Base-by-base conservation (phyloP, 2,113 vertebrate species). In the Lates calcarifer region DNA sequence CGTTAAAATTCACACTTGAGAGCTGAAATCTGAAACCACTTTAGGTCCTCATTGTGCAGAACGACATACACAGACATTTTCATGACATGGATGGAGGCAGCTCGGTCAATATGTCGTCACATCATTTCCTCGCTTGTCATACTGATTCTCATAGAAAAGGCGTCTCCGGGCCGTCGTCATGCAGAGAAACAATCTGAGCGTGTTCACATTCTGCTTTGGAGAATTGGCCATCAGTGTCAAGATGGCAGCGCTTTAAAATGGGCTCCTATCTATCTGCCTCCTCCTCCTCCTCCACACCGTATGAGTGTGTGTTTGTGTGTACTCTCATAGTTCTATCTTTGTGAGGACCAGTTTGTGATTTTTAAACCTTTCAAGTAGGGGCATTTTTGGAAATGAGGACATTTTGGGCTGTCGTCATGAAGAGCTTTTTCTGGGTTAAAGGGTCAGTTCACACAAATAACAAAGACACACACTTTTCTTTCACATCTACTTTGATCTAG, bases 221-320 rank as follows among this genome's bases (percentile, higher is more conserved):
- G 45, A 77, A 60, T 6, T 57, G 65, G 41, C 53, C 83, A 18
- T 66, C 63, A 74, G 72, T 5, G 35, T 67, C 68, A 81, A 81
- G 80, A 83, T 83, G 83, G 80, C 71, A 35, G 73, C 57, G 11
- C 18, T 69, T 70, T 69, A 70, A 85, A 73, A 79, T 51, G 55
- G 29, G 69, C 68, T 87, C 72, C 67, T 26, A n/a, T 70, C 28
- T 8, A 14, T 24, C 70, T 18, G 24, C 71, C 51, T 24, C 20
- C 10, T 2, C 24, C 22, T 61, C 60, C 73, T 72, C 78, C 78
- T 64, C 63, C 63, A 37, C 62, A 43, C 22, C 15, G 10, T 37
- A 29, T 20, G 60, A 53, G 53, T 35, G 68, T 41, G 61, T 47
- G 55, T 79, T 12, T 69, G 8, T 60, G 7, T 60, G 5, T 35